A percentile compares a stretch with the other conserved stretches of the same genome.
phyloP scores from a whole-genome alignment of 1,140 invertebrate species.

The Megalonaias nervosa region DNA sequence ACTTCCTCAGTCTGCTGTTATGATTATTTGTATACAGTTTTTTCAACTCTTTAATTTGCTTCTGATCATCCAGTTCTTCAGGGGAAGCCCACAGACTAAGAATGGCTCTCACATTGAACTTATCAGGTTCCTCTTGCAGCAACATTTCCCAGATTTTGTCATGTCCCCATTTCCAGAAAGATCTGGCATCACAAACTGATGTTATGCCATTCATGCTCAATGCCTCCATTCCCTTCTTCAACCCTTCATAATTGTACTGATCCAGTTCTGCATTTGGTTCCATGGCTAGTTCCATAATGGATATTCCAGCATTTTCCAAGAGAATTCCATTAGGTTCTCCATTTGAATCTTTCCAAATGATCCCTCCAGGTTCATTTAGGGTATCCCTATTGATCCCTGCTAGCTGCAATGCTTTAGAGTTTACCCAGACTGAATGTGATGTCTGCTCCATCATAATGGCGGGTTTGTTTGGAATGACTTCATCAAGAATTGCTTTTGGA shows the following conservation, averaged over 20 bases:
- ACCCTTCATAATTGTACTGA: constrained; percentile 25
- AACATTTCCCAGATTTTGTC: constrained; percentile 28
- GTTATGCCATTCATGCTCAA: constrained; percentile 35
- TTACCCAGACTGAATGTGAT: constrained; percentile 41
- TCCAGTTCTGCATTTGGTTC: constrained; percentile 3
- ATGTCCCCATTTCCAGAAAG: constrained; percentile 27
- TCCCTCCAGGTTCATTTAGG: constrained; percentile 10
- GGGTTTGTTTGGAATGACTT: constrained; percentile 16
- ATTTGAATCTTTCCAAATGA: constrained; percentile 31
- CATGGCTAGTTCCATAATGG: constrained; percentile 34
- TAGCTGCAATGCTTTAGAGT: constrained; percentile 24
- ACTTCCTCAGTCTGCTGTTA: constrained; percentile 20
- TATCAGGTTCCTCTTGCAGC: not conserved
- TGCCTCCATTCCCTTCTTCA: constrained; percentile 20
- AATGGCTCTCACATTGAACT: constrained; percentile 22
- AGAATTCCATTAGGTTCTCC: constrained; percentile 40
- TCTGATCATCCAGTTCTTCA: constrained; percentile 10
- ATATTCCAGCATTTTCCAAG: constrained; percentile 31
- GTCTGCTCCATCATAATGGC: constrained; percentile 42
- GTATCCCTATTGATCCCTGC: constrained; percentile 22
- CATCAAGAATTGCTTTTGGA: constrained; percentile 29
- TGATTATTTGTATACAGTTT: constrained; percentile 10
- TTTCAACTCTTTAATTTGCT: constrained; percentile 33
- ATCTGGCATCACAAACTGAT: constrained; percentile 37
- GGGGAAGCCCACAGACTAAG: constrained; percentile 36